Conservation (phyloP, 2,113 vertebrate species). For the Muntiacus muntjak region DNA sequence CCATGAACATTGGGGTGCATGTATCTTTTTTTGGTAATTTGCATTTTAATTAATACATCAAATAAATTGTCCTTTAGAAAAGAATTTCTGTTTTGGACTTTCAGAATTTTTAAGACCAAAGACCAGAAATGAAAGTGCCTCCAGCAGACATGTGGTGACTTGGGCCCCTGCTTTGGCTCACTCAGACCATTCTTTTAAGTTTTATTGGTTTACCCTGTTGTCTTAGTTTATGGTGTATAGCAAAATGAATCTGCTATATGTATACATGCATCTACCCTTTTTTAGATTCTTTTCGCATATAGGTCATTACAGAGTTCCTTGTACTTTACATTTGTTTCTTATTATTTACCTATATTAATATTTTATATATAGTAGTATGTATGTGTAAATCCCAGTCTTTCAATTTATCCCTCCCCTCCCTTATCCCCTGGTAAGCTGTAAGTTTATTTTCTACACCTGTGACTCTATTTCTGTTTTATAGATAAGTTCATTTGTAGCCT, state of each 20-base stretch:
- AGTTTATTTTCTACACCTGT: no score
- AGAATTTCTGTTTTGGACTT: neutral
- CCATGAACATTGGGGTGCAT: neutral
- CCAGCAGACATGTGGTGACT: neutral
- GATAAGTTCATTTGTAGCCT: no score
- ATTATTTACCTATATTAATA: neutral
- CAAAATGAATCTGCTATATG: accelerated
- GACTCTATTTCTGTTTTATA: no score
- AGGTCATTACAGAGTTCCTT: neutral
- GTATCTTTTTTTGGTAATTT: neutral
- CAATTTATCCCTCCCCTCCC: neutral
- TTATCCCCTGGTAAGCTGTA: no score
- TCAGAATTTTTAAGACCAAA: neutral
- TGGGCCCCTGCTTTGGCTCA: neutral
- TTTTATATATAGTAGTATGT: neutral
- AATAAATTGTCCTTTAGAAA: neutral
- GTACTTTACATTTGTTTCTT: neutral
- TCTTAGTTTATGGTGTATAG: neutral
- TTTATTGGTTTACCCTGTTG: accelerated
- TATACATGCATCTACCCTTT: neutral
- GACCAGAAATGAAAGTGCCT: neutral
- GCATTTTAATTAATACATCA: neutral
- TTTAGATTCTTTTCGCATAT: neutral
- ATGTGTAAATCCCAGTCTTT: neutral
- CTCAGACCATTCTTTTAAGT: accelerated